Percentiles rank a stretch among this genome's conserved stretches.
phyloP scores from a whole-genome alignment of 2,888 invertebrate species.

The Drosophila picticornis region DNA sequence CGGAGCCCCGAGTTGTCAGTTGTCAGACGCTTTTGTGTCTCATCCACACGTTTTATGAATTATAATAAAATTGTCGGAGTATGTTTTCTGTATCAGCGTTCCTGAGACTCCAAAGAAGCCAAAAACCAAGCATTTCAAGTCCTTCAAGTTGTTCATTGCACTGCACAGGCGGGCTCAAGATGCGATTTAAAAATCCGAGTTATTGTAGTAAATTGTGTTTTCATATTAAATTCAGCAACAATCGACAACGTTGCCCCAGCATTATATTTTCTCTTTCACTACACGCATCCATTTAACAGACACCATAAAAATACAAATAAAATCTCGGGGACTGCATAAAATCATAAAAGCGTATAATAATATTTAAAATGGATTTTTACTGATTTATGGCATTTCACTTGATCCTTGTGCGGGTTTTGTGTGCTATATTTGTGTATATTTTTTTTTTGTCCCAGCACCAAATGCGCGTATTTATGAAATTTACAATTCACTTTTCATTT shows the following conservation, averaged over 20 bases:
- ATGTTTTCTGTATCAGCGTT: conserved; percentile 16
- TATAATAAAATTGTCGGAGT: conserved; percentile 66
- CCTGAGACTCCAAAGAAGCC: not conserved
- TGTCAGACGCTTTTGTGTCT: conserved; percentile 60
- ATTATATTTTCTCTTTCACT: conserved; percentile 18
- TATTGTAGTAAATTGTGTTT: not conserved
- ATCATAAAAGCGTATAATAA: conserved; percentile 53
- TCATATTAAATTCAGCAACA: conserved; percentile 11
- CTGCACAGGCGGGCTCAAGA: conserved; percentile 3
- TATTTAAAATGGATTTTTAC: conserved; percentile 66
- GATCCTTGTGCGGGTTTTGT: conserved; percentile 19
- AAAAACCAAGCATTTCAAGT: conserved; percentile 21
- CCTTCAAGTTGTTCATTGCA: not conserved
- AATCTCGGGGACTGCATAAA: conserved; percentile 40
- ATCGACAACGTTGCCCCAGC: not conserved
- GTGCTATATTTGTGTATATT: not conserved
- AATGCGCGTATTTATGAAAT: conserved; percentile 58
- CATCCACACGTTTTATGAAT: conserved; percentile 71
- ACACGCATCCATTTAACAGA: conserved; percentile 27
- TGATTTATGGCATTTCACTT: conserved; percentile 62
- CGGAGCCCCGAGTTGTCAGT: conserved; percentile 35
- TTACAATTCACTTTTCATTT: conserved; percentile 46
- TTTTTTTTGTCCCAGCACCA: conserved; percentile 17
- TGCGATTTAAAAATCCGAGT: not conserved
- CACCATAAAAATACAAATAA: conserved; percentile 31